Evolutionary conservation across 2,888 invertebrate genomes (phyloP).

Genomic region (Rhamphomyia laevipes): DNA sequence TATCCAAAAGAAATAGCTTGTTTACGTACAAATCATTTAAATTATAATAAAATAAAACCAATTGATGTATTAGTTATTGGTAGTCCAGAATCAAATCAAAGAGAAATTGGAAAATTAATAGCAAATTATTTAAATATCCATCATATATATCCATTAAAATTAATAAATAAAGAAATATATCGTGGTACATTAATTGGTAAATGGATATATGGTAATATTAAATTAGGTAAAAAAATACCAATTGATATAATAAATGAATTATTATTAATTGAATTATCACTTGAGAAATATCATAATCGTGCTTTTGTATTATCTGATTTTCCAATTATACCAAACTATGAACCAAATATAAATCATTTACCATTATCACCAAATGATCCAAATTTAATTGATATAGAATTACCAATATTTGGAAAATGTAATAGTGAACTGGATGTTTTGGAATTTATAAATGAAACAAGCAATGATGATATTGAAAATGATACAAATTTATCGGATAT

Average conservation of each 20-base stretch:
- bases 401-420: no score
- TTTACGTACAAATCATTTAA: conserved; percentile 7
- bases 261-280: conserved; percentile 41
- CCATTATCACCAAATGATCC: no score
- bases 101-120: conserved; percentile 43
- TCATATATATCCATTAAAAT: conserved; percentile 44
- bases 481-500: background rate
- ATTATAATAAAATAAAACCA: no score
- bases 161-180: conserved; percentile 47
- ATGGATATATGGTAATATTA: conserved; percentile 47
- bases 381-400: no score
- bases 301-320: conserved; percentile 55
- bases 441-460: no score
- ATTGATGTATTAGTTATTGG: conserved; percentile 28
- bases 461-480: background rate
- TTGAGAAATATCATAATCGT: conserved; percentile 42
- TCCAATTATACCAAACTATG: conserved; percentile 38
- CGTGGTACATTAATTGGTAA: conserved; percentile 43
- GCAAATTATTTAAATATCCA: conserved; percentile 46
- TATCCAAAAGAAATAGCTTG: conserved; percentile 8
- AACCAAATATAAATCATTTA: background rate
- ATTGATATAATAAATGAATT: conserved; percentile 42
- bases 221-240: conserved; percentile 41
- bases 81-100: conserved; percentile 45
- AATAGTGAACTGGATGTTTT: conserved; percentile 9